Base-by-base conservation (phyloP, 2,888 invertebrate genomes). In the Scotopteryx bipunctaria region DNA sequence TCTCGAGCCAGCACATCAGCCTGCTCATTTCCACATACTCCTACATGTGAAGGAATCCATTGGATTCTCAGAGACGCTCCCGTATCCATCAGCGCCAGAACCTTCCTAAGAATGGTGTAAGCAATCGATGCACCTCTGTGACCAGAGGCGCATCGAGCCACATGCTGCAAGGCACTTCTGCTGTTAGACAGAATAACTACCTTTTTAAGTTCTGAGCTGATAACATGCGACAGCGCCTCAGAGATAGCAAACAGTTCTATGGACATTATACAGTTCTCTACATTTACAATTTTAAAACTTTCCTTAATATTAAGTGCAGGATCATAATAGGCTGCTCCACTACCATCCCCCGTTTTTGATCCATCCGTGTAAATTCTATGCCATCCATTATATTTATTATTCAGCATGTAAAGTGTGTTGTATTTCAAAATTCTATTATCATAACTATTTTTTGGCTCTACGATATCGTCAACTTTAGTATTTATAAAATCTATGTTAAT, bases 61-160 rank as follows among this genome's bases (percentile, higher is more conserved):
- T 43, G 43, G n/a, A 33, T 16, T 15, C 5, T 21, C 21, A 43
- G 33, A 15, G 32, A 15, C n/a, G 14, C 43, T 8, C 33, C 33
- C 32, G 16, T 9, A n/a, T 8, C 2, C 9, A 37, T 8, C 15
- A 37, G n/a, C 14, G 15, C 21, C 21, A 19, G 14, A 2, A 23
- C 17, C 13, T 40, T 40, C 5, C n/a, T 40, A 14, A 47, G 6
- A 16, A 40, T 47, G 3, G 9, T 9, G 42, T 50, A 50, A 6
- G 43, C 49, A 36, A 50, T 43, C 25, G 43, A 43, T 37, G 37
- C 21, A 32, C 43, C 50, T 50, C 43, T 43, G 36, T 31, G 42
- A n/a, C 43, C 50, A 50, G 43, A 50, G 50, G 43, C 43, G 43
- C 50, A 50, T 17, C 38, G 44, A 44, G 38, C 40, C 14, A 51